A percentile compares a stretch with the other conserved stretches of the same genome.
Conservation (phyloP, 2,113 vertebrate genomes). For the Chelonoidis abingdonii region DNA sequence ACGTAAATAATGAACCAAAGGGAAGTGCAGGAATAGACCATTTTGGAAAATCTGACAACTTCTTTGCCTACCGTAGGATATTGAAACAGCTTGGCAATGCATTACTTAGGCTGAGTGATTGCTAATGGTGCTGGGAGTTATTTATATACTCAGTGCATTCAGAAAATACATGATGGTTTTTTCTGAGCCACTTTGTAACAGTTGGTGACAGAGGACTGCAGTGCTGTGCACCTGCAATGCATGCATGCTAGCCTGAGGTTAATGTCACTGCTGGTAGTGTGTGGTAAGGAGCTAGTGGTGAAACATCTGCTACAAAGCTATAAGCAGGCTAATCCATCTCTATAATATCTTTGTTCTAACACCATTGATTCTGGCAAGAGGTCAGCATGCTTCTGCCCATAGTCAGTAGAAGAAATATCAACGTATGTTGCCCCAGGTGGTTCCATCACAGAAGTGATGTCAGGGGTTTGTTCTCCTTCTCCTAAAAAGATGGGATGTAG, state of each 20-base stretch:
- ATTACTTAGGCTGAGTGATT: neutral
- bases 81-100: neutral
- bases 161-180: neutral
- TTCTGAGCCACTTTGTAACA: neutral
- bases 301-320: neutral
- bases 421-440: neutral
- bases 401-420: rapidly evolving
- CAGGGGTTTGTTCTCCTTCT: neutral
- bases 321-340: neutral
- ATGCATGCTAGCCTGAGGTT: neutral
- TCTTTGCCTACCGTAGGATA: neutral
- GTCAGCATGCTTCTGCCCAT: neutral
- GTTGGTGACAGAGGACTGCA: neutral
- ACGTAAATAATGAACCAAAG: neutral
- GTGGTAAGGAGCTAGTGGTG: neutral
- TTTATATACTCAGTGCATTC: neutral
- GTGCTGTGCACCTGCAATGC: neutral
- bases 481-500: rapidly evolving
- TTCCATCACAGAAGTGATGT: neutral
- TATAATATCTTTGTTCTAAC: neutral
- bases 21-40: neutral
- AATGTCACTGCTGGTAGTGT: neutral
- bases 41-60: neutral
- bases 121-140: neutral
- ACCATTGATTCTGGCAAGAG: neutral